Evolutionary conservation across 2,113 vertebrate species (phyloP).

Genomic region (Plotosus lineatus): DNA sequence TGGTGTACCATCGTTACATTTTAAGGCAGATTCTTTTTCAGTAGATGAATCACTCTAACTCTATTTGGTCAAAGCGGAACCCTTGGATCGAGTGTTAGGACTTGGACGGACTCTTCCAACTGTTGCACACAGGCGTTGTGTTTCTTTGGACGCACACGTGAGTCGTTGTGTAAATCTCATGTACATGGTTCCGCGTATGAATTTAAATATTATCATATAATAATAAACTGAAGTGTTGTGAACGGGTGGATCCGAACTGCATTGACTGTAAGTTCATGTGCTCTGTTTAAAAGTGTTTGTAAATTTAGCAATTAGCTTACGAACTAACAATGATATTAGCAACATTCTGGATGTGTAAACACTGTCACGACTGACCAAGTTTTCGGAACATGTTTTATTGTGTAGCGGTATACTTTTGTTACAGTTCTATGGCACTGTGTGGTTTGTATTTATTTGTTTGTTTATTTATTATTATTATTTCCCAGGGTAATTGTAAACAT

Average conservation of each 20-base stretch:
- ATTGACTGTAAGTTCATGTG: neutral
- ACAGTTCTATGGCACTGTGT: neutral
- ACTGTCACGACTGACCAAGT: neutral
- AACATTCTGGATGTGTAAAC: conserved; percentile 4
- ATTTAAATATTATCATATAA: neutral
- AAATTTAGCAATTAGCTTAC: neutral
- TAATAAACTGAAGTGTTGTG: neutral
- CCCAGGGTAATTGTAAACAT: conserved; percentile 57
- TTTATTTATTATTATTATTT: neutral
- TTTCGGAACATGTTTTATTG: neutral
- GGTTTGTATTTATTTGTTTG: neutral
- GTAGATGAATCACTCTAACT: too few relatives aligned
- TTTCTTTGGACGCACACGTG: conserved; percentile 65
- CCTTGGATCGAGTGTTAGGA: conserved; percentile 1
- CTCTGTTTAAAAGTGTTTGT: neutral
- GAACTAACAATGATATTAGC: neutral
- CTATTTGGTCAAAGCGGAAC: conserved; percentile 54
- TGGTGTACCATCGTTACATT: too few relatives aligned
- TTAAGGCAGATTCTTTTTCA: too few relatives aligned
- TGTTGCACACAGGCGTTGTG: conserved; percentile 47
- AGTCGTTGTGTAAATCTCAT: conserved; percentile 40
- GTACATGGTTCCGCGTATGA: too few relatives aligned
- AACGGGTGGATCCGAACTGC: too few relatives aligned
- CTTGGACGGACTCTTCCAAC: conserved; percentile 45
- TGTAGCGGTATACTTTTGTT: neutral